Percentiles rank a stretch among this genome's conserved stretches.
phyloP scores from a whole-genome alignment of 2,113 vertebrate species.

The Phaethon lepturus region DNA sequence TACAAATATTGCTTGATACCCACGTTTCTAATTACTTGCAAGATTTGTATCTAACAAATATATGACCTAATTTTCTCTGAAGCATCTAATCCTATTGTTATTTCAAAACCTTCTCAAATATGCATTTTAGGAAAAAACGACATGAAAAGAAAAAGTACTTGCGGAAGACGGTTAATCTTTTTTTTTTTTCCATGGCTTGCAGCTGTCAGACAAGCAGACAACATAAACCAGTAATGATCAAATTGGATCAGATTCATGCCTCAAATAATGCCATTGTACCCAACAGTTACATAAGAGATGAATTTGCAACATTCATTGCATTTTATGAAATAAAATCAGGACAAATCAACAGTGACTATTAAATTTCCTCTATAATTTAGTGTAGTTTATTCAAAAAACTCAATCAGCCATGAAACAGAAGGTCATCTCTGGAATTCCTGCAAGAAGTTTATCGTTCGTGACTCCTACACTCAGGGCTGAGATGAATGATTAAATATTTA shows the following conservation, averaged over 20 bases:
- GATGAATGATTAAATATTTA: not conserved
- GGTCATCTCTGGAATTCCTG: not conserved
- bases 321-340: conserved; percentile 33
- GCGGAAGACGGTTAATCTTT: not conserved
- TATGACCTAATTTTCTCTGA: conserved; percentile 62
- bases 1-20: conserved; percentile 49
- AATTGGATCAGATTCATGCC: not conserved
- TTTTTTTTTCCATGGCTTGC: not conserved
- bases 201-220: conserved; percentile 12
- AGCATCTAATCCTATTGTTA: conserved; percentile 47
- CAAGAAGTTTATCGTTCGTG: not conserved
- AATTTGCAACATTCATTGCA: not conserved
- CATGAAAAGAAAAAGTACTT: conserved; percentile 15
- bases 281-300: not conserved
- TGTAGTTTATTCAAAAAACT: not conserved
- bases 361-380: not conserved
- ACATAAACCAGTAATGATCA: not conserved
- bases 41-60: conserved; percentile 54
- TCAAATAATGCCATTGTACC: not conserved
- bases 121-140: conserved; percentile 8
- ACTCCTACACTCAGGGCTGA: not conserved
- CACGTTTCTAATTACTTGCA: conserved; percentile 39
- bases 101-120: conserved; percentile 47
- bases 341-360: conserved; percentile 16
- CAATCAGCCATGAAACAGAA: not conserved